Evolutionary conservation across 2,888 invertebrate species (phyloP).

Genomic region (Amorpha juglandis): DNA sequence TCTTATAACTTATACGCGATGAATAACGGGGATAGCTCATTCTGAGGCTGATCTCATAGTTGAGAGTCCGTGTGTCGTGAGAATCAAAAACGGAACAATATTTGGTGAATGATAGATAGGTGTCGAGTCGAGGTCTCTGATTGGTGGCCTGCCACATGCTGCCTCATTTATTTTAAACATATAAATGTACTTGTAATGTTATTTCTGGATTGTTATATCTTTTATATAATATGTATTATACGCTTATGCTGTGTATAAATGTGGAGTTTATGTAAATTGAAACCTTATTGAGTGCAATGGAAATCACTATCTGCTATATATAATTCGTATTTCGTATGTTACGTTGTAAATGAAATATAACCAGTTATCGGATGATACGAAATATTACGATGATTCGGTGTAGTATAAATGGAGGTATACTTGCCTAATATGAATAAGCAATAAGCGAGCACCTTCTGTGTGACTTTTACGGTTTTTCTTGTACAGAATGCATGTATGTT

Average conservation of each 20-base stretch:
- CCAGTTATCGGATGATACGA: no score
- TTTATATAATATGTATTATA: not conserved
- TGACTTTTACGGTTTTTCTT: conserved; percentile 30
- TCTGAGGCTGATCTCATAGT: no score
- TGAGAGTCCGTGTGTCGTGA: no score
- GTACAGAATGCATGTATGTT: conserved; percentile 49
- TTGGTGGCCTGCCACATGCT: no score
- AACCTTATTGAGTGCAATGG: not conserved
- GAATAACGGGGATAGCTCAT: no score
- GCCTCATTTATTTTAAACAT: no score
- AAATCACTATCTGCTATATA: not conserved
- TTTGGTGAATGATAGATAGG: no score
- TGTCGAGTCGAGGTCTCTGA: no score
- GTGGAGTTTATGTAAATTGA: not conserved
- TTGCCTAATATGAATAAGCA: conserved; percentile 7
- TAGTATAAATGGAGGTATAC: not conserved
- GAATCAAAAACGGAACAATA: no score
- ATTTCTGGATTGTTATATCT: not conserved
- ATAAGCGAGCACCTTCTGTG: conserved; percentile 13
- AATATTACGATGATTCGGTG: not conserved
- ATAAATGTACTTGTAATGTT: no score
- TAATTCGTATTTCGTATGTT: not conserved
- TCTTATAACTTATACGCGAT: no score
- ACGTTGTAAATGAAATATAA: not conserved
- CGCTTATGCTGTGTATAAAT: not conserved